A percentile compares a stretch with the other conserved stretches of the same genome.
phyloP scores from a whole-genome alignment of 1,140 invertebrate species.

The Anastrepha ludens region DNA sequence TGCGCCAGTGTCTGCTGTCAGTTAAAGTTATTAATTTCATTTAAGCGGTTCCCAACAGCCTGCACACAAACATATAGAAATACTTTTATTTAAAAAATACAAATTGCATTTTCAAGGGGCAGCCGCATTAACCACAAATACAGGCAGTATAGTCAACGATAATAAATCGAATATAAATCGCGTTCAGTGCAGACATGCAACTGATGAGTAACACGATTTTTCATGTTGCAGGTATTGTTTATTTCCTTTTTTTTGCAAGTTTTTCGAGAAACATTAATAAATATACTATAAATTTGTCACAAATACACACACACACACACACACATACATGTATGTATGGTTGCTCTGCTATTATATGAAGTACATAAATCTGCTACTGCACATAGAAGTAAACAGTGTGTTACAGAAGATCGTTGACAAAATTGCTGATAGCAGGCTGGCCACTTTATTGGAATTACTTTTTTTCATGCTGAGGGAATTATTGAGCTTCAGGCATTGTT shows the following conservation, averaged over 20 bases:
- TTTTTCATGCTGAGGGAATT: too few relatives aligned
- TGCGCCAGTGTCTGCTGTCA: slow-evolving; percentile 32
- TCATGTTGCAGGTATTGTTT: not conserved
- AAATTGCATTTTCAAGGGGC: not conserved
- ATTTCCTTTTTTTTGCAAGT: not conserved
- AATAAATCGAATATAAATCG: slow-evolving; percentile 47
- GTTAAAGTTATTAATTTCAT: slow-evolving; percentile 52
- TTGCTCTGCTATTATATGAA: too few relatives aligned
- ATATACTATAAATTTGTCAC: slow-evolving; percentile 15
- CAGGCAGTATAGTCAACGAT: not conserved
- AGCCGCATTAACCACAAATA: slow-evolving; percentile 48
- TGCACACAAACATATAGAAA: not conserved
- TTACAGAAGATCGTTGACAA: too few relatives aligned
- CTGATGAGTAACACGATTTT: slow-evolving; percentile 42
- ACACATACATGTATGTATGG: too few relatives aligned
- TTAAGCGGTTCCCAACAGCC: not conserved
- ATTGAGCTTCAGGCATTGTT: too few relatives aligned
- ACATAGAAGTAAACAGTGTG: too few relatives aligned
- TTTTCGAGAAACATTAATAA: slow-evolving; percentile 7
- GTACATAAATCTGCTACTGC: too few relatives aligned
- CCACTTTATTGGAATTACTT: too few relatives aligned
- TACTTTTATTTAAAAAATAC: not conserved
- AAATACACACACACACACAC: not conserved
- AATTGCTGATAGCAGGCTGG: too few relatives aligned
- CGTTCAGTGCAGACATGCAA: not conserved